Percentiles rank a stretch among this genome's conserved stretches.
Evolutionary conservation across 2,797 vertebrate genomes (phyloP).

Genomic region (Apogon talboti): DNA sequence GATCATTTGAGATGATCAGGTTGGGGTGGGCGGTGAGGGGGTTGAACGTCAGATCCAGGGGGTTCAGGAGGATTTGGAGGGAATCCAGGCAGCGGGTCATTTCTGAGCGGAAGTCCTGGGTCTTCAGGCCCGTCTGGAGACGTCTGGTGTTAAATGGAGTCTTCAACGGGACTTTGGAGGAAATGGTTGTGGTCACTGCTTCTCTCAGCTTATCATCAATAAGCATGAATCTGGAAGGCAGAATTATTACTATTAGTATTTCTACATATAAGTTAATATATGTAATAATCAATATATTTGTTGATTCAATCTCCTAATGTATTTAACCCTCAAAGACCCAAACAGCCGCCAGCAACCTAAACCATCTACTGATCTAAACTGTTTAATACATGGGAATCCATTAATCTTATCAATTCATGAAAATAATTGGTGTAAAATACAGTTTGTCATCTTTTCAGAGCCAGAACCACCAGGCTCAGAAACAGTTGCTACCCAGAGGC

Average conservation of each 20-base stretch:
- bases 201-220: constrained; percentile 70
- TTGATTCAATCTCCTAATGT: no score
- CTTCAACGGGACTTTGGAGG: constrained; percentile 44
- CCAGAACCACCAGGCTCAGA: no score
- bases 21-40: constrained; percentile 64
- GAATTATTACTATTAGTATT: neutral
- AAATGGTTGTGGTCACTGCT: constrained; percentile 31
- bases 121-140: constrained; percentile 68
- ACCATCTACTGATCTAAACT: no score
- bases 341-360: no score
- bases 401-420: no score
- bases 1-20: constrained; percentile 76
- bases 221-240: constrained; percentile 62
- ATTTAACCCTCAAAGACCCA: no score
- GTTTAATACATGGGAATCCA: no score
- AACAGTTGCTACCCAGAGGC: no score
- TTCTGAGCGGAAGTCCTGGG: constrained; percentile 72
- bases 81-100: constrained; percentile 71
- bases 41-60: constrained; percentile 79
- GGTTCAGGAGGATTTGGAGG: constrained; percentile 75
- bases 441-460: no score
- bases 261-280: no score
- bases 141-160: constrained; percentile 58
- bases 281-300: no score
- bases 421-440: no score